Base-by-base conservation (phyloP, 2,797 vertebrate genomes). In the Yasuhikotakia modesta region DNA sequence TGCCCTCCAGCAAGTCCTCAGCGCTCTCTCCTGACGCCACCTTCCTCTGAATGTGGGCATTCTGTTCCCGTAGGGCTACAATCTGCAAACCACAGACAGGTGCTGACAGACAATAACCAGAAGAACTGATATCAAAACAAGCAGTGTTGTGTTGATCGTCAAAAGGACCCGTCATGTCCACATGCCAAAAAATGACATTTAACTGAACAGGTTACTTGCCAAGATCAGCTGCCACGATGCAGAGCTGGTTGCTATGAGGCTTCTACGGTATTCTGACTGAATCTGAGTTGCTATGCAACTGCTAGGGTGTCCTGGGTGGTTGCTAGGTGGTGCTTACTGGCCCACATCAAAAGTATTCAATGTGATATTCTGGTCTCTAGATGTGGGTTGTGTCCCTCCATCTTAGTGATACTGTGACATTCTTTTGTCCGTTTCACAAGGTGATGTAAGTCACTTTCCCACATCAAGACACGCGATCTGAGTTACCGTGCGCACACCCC, bases 21-120 rank as follows among this genome's bases (percentile, higher is more conserved):
- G 90, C 89, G 12, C 91, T 95, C 4, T 99, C 97, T 52, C 96
- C 96, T 5, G 96, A 94, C 5, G 94, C 96, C 88, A 98, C 95
- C 92, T 98, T 99, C 84, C 96, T 96, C 89, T 98, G 97, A 86
- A 98, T 95, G 87, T 99, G 96, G 84, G 96, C 96, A 94, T 98
- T 99, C 92, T 99, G 97, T 86, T 99, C 97, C 80, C 95, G 92
- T 91, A 99, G 95, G 89, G 95, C 96, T 91, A 97, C 93, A 66
- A 99, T 99, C 97, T 99, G 91, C 8, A 72, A 17, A 75, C 35
- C 17, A 27, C 3, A 88, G 14, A 87, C 76, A 79, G 82, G 17
- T 6, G 60, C 43, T 64, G 14, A 57, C 22, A 69, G 12, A 55
- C 16, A 73, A 24, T 13, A 53, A 13, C 24, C 7, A 63, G 22